Evolutionary conservation across 1,140 invertebrate species (phyloP), one percentile per base, ranked within the genome.

Genomic region (Pollicipes pollicipes): DNA sequence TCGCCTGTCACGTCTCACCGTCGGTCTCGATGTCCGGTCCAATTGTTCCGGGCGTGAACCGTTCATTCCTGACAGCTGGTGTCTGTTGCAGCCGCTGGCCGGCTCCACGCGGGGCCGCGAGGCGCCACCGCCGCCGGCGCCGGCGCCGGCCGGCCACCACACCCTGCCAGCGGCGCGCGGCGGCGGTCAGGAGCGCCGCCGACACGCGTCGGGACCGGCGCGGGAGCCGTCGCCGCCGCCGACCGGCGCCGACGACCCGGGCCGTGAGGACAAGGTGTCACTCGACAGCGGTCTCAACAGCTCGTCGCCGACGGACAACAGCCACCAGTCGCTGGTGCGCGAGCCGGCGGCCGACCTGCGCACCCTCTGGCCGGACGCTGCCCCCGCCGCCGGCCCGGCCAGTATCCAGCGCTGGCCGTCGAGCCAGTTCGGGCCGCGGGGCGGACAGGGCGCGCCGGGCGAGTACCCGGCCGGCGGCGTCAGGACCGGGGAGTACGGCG

Each of bases 21-120:
- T n/a, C n/a, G n/a, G n/a, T n/a, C n/a, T n/a, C n/a, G n/a, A n/a
- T n/a, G n/a, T n/a, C n/a, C n/a, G n/a, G n/a, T n/a, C n/a, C n/a
- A n/a, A n/a, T n/a, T n/a, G n/a, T n/a, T n/a, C n/a, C n/a, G n/a
- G n/a, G n/a, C n/a, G n/a, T n/a, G n/a, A n/a, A n/a, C n/a, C n/a
- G n/a, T n/a, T n/a, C n/a, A n/a, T n/a, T n/a, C n/a, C n/a, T n/a
- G n/a, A n/a, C n/a, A n/a, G n/a, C n/a, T n/a, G n/a, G n/a, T n/a
- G n/a, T n/a, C n/a, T n/a, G n/a, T n/a, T 29, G 26, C 66, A 70
- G 28, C 45, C 70, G 26, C 66, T 68, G 70, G 58, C 66, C 26
- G n/a, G 26, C n/a, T 26, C 63, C n/a, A 26, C n/a, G 13, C 45
- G 45, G 13, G 45, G 45, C 45, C 45, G 24, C 45, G 45, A 58